Percentiles rank a stretch among this genome's conserved stretches.
These are phyloP conservation scores for Stomatorhinus walkeri DNA, from an alignment of 2,797 vertebrate species.

Conservation along the genomic window DNA sequence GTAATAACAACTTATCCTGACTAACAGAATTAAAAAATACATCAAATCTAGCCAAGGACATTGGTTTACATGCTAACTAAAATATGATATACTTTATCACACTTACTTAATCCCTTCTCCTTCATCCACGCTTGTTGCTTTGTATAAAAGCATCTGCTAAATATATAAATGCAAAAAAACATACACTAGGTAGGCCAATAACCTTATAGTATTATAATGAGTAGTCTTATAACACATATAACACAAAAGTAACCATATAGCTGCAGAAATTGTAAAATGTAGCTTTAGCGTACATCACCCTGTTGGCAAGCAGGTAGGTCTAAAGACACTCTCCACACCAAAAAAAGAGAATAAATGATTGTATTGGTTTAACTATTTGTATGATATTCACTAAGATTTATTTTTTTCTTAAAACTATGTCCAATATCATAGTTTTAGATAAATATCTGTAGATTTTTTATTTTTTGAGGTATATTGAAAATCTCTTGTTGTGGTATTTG, in stretches of 20 bases:
- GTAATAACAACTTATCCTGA: not conserved
- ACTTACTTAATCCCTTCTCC: not conserved
- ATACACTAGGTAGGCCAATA: not conserved
- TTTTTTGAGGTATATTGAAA: not conserved
- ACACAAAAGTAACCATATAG: not conserved
- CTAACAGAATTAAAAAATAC: not conserved
- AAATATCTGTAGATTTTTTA: not conserved
- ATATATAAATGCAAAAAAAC: not conserved
- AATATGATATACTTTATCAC: not conserved
- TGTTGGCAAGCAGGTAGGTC: not conserved
- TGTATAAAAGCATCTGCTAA: not conserved
- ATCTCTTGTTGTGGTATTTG: not conserved
- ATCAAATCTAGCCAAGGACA: not conserved
- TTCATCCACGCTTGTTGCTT: not conserved
- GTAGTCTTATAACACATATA: not conserved
- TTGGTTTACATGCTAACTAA: not conserved
- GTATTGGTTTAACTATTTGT: not conserved
- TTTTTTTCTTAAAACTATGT: not conserved
- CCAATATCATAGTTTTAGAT: not conserved
- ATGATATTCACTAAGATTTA: not conserved
- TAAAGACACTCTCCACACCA: not conserved
- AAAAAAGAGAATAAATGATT: not conserved
- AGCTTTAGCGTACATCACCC: not conserved
- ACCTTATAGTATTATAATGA: not conserved
- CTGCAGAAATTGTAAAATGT: not conserved